Conservation (phyloP, 2,113 vertebrate species). For the Paratilapia polleni region DNA sequence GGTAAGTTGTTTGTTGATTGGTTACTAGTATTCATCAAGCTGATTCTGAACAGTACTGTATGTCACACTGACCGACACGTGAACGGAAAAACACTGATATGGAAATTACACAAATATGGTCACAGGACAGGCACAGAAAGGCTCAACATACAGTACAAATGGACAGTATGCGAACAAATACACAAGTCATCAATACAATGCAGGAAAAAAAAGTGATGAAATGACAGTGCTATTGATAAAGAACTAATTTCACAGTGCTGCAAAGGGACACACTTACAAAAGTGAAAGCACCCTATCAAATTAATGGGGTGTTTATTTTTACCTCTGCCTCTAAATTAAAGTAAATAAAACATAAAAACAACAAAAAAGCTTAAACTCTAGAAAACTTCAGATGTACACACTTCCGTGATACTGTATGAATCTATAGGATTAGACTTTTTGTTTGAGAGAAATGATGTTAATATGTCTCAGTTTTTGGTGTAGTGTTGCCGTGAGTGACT, state of each 20-base stretch:
- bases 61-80: constrained; percentile 41
- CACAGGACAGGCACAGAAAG: constrained; percentile 24
- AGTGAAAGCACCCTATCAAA: neutral
- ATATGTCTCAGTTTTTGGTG: neutral
- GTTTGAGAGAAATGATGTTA: neutral
- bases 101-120: constrained; percentile 35
- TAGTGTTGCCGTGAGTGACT: neutral
- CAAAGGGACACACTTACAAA: neutral
- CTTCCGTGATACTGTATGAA: neutral
- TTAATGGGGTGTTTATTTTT: neutral
- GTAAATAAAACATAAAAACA: neutral
- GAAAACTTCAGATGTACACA: neutral
- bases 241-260: neutral
- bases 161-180: neutral
- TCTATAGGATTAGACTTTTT: neutral
- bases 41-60: constrained; percentile 16
- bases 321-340: neutral
- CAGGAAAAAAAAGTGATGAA: neutral
- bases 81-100: constrained; percentile 15
- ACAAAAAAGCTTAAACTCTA: too few relatives aligned
- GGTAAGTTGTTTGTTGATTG: constrained; percentile 42
- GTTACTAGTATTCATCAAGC: constrained; percentile 43
- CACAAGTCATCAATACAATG: neutral
- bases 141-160: constrained; percentile 7
- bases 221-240: neutral